Evolutionary conservation across 2,888 invertebrate species (phyloP).

Genomic region (Catocala nupta): DNA sequence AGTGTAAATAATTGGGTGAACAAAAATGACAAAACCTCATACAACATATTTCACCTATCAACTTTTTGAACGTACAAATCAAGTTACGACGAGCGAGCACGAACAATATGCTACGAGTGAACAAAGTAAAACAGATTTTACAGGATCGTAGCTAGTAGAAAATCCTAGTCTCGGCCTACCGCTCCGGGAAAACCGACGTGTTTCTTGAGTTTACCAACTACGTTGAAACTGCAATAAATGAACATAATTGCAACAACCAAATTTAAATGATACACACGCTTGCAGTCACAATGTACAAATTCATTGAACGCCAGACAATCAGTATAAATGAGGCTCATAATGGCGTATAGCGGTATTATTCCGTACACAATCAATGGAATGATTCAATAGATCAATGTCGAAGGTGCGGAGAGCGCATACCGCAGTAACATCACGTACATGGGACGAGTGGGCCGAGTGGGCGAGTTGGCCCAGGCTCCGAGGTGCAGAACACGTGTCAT

Average conservation of each 20-base stretch:
- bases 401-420: conserved; percentile 49
- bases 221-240: no score
- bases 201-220: no score
- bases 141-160: no score
- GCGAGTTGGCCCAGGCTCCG: conserved; percentile 36
- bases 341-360: conserved; percentile 47
- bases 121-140: no score
- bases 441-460: conserved; percentile 34
- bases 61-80: no score
- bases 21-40: no score
- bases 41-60: no score
- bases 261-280: conserved; percentile 3
- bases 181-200: no score
- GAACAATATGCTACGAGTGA: no score
- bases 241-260: conserved; percentile 5
- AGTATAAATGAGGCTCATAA: conserved; percentile 47
- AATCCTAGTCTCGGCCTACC: no score
- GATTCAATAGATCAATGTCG: conserved; percentile 69
- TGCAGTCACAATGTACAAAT: conserved; percentile 19
- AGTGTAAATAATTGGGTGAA: no score
- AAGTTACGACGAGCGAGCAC: no score
- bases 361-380: conserved; percentile 64
- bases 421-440: conserved; percentile 64
- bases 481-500: conserved; percentile 56
- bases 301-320: conserved; percentile 44